Evolutionary conservation across 2,888 invertebrate species (phyloP).

Genomic region (Hedya salicella): DNA sequence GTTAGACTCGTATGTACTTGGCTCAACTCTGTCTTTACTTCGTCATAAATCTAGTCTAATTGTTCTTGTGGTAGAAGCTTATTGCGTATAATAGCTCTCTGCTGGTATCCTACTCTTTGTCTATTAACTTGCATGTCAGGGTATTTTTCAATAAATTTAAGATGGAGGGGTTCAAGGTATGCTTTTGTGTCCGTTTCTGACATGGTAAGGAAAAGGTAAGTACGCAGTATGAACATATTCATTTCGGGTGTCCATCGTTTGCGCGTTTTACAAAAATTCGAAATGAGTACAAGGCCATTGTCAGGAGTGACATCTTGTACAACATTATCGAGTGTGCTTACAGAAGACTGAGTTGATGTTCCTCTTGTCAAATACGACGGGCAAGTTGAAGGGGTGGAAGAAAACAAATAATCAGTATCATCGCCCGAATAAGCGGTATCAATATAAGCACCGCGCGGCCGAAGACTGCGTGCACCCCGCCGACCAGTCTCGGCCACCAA

Average conservation of each 20-base stretch:
- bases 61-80: constrained; percentile 39
- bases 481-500: background rate
- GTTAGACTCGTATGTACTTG: constrained; percentile 1
- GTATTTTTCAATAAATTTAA: constrained; percentile 32
- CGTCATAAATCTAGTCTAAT: constrained; percentile 33
- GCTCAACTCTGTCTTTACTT: constrained; percentile 27
- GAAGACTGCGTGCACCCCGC: no score
- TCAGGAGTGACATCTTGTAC: constrained; percentile 41
- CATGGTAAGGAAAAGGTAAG: constrained; percentile 31
- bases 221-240: constrained; percentile 36
- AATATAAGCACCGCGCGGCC: no score
- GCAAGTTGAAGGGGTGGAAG: constrained; percentile 43
- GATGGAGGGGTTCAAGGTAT: constrained; percentile 21
- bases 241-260: constrained; percentile 42
- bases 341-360: constrained; percentile 25
- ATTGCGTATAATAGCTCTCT: constrained; percentile 24
- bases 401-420: constrained; percentile 38
- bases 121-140: constrained; percentile 22
- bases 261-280: constrained; percentile 18
- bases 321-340: constrained; percentile 35
- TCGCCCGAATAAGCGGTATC: constrained; percentile 3
- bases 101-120: constrained; percentile 45
- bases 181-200: constrained; percentile 29
- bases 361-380: constrained; percentile 39
- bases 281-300: constrained; percentile 38